phyloP scores from a whole-genome alignment of 2,888 invertebrate genomes.

The Pinctada fucata region DNA sequence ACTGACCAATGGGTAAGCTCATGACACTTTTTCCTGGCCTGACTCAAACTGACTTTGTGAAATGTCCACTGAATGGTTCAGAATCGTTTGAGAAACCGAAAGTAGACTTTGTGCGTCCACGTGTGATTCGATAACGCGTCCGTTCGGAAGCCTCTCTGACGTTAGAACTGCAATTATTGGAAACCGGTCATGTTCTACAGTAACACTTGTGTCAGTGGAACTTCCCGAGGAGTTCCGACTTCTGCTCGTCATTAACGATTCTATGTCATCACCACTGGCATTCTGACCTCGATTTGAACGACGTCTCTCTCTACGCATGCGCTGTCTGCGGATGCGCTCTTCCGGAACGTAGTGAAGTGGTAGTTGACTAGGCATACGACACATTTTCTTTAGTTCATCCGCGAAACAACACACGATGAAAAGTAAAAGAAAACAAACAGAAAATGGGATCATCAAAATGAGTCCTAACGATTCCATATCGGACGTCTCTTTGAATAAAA shows the following conservation, averaged over 20 bases:
- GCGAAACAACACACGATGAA: slow-evolving; percentile 59
- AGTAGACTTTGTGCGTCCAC: slow-evolving; percentile 39
- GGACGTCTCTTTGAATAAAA: too few relatives aligned
- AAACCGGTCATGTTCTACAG: slow-evolving; percentile 2
- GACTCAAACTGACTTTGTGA: too few relatives aligned
- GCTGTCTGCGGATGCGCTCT: slow-evolving; percentile 9
- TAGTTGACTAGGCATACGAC: slow-evolving; percentile 51
- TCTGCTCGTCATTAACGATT: slow-evolving; percentile 32
- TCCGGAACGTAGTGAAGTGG: slow-evolving; percentile 42
- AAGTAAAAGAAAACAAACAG: slow-evolving; percentile 52
- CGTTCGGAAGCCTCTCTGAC: slow-evolving; percentile 33
- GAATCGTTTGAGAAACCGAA: slow-evolving; percentile 29
- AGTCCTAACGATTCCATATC: slow-evolving; percentile 53
- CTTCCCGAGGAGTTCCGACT: slow-evolving; percentile 46
- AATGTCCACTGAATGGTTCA: neutral
- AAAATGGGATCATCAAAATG: slow-evolving; percentile 55
- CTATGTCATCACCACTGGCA: slow-evolving; percentile 12
- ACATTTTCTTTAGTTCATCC: slow-evolving; percentile 55
- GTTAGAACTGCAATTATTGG: slow-evolving; percentile 30
- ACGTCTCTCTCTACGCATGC: slow-evolving; percentile 18
- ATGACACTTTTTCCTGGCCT: too few relatives aligned
- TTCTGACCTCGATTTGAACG: slow-evolving; percentile 23
- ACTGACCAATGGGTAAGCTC: too few relatives aligned
- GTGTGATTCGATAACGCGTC: slow-evolving; percentile 31
- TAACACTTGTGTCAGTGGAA: slow-evolving; percentile 28